These are phyloP conservation scores for Halisarca cf. caerulea DNA, from an alignment of 37 sponge, comb jelly and placozoan genomes.

Conservation along the genomic window DNA sequence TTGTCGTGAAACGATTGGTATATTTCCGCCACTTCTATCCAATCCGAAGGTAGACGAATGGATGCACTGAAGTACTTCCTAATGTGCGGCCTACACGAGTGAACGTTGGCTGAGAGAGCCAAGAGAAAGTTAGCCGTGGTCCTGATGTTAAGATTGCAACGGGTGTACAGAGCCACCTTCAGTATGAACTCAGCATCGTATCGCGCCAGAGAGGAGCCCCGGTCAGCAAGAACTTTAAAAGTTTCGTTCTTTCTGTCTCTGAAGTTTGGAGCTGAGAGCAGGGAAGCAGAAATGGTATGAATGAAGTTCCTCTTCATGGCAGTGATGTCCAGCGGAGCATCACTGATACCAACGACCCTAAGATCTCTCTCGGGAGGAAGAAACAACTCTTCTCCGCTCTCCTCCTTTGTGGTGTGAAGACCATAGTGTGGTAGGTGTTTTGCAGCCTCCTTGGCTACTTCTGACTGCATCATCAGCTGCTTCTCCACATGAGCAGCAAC, in stretches of 20 bases:
- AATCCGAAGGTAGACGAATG: slow-evolving; percentile 96
- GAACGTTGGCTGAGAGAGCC: slow-evolving; percentile 85
- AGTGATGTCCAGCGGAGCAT: slow-evolving; percentile 34
- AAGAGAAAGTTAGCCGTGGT: slow-evolving; percentile 96
- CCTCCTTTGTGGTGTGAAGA: not conserved
- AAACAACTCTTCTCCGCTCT: slow-evolving; percentile 6
- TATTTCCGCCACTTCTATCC: slow-evolving; percentile 99
- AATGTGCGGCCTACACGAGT: slow-evolving; percentile 84
- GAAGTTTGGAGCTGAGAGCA: slow-evolving; percentile 87
- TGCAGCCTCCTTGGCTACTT: slow-evolving; percentile 8
- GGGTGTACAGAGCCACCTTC: slow-evolving; percentile 93
- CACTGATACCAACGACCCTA: not conserved
- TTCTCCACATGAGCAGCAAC: slow-evolving; percentile 19
- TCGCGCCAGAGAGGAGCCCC: slow-evolving; percentile 51
- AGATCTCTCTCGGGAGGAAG: slow-evolving; percentile 12
- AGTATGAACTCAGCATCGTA: slow-evolving; percentile 95
- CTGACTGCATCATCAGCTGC: not conserved
- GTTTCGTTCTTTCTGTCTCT: slow-evolving; percentile 57
- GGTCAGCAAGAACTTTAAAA: slow-evolving; percentile 35
- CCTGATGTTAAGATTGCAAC: slow-evolving; percentile 87
- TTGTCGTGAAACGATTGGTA: slow-evolving; percentile 91
- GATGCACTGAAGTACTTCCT: slow-evolving; percentile 85
- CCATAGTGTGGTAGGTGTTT: slow-evolving; percentile 36
- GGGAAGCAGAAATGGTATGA: slow-evolving; percentile 92
- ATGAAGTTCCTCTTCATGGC: slow-evolving; percentile 71